Evolutionary conservation across 2,113 vertebrate genomes (phyloP).

Genomic region (Ageneiosus marmoratus): DNA sequence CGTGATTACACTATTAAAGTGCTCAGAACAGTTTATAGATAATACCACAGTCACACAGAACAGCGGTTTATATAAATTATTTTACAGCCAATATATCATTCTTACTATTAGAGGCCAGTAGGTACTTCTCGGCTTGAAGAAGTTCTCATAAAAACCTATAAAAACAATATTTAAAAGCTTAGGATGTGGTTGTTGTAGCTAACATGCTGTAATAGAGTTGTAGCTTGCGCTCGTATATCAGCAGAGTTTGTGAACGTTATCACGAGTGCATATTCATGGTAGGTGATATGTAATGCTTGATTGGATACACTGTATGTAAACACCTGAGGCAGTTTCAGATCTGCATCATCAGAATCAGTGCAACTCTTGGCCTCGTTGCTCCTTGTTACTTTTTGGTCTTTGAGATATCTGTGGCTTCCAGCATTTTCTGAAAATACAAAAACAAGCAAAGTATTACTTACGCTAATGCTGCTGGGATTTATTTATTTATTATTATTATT

Average conservation of each 20-base stretch:
- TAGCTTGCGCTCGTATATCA: background rate
- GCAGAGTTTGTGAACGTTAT: constrained; percentile 3
- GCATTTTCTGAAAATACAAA: constrained; percentile 42
- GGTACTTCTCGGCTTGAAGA: background rate
- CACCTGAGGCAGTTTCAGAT: constrained; percentile 20
- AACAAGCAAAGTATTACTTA: constrained; percentile 10
- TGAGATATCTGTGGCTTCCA: constrained; percentile 27
- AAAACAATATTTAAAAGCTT: background rate
- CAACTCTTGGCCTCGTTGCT: constrained; percentile 20
- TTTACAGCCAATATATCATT: background rate
- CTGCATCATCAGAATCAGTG: background rate
- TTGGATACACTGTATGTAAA: constrained; percentile 34
- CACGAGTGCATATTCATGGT: constrained; percentile 27
- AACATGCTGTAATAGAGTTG: constrained; percentile 10
- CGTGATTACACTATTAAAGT: background rate
- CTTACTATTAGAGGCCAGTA: background rate
- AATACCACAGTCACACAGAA: background rate
- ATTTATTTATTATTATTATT: background rate
- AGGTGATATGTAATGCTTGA: constrained; percentile 35
- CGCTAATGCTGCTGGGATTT: background rate
- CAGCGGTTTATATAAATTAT: background rate
- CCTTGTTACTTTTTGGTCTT: constrained; percentile 11
- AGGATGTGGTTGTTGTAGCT: background rate
- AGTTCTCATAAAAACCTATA: background rate
- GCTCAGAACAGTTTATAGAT: background rate